These are phyloP conservation scores for Auanema freiburgensis DNA, from an alignment of 2,888 invertebrate genomes.

Conservation along the genomic window DNA sequence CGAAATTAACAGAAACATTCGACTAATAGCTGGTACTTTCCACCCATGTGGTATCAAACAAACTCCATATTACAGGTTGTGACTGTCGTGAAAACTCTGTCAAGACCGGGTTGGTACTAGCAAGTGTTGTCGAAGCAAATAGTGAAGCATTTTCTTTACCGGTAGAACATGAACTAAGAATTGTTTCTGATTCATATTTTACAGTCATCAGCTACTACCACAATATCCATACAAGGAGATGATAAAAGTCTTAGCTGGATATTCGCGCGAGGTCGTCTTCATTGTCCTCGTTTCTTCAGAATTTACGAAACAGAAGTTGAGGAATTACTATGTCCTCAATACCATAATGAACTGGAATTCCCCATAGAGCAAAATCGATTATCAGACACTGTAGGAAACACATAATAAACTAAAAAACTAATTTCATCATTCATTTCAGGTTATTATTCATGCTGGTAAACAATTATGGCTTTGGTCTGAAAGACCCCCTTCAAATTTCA, in stretches of 20 bases:
- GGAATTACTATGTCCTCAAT: constrained; percentile 26
- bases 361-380: constrained; percentile 32
- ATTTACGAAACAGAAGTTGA: constrained; percentile 47
- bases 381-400: constrained; percentile 15
- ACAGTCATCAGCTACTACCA: constrained; percentile 4
- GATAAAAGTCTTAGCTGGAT: constrained; percentile 26
- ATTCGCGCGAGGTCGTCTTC: constrained; percentile 20
- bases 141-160: background rate
- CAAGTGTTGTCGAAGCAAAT: background rate
- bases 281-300: constrained; percentile 38
- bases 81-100: background rate
- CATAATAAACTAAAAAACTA: background rate
- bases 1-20: constrained; percentile 9
- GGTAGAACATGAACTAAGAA: background rate
- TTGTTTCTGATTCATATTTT: background rate
- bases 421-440: constrained; percentile 14
- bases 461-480: constrained; percentile 56
- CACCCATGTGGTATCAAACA: too few species aligned
- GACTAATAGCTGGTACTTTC: constrained; percentile 12
- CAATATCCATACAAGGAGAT: constrained; percentile 37
- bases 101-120: constrained; percentile 8
- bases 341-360: constrained; percentile 35
- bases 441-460: constrained; percentile 49
- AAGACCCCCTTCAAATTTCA: constrained; percentile 35
- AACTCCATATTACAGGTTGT: too few species aligned